A percentile compares a stretch with the other conserved stretches of the same genome.
Conservation (phyloP, 2,113 vertebrate genomes). For the Andinoacara biseriatus region DNA sequence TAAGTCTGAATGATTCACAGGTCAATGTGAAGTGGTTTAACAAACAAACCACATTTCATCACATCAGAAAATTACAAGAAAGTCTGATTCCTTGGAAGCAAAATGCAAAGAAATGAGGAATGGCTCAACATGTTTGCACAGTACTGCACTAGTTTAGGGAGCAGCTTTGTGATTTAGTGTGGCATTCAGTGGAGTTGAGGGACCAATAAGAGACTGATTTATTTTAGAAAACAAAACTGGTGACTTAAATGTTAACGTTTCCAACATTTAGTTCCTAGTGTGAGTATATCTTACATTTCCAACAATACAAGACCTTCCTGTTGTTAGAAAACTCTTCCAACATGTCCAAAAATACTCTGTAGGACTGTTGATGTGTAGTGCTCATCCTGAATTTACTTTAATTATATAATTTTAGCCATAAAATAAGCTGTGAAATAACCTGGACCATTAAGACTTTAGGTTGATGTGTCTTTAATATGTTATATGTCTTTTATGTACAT, state of each 20-base stretch:
- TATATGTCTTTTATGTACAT: not conserved
- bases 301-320: not conserved
- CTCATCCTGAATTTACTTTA: not conserved
- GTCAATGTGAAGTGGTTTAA: not conserved
- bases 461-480: too few relatives aligned
- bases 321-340: not conserved
- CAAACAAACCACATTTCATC: not conserved
- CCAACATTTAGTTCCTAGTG: not conserved
- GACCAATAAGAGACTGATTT: not conserved
- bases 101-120: not conserved
- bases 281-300: not conserved
- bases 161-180: not conserved
- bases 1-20: not conserved
- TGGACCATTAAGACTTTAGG: not conserved
- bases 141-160: not conserved
- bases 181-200: not conserved
- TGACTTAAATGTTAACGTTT: not conserved
- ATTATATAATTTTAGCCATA: not conserved
- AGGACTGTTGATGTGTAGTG: not conserved
- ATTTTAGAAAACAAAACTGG: not conserved
- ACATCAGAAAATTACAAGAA: too few relatives aligned
- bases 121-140: not conserved
- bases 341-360: not conserved
- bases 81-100: not conserved
- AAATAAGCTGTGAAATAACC: not conserved